phyloP scores from a whole-genome alignment of 1,140 invertebrate species.

The Tachypleus tridentatus region DNA sequence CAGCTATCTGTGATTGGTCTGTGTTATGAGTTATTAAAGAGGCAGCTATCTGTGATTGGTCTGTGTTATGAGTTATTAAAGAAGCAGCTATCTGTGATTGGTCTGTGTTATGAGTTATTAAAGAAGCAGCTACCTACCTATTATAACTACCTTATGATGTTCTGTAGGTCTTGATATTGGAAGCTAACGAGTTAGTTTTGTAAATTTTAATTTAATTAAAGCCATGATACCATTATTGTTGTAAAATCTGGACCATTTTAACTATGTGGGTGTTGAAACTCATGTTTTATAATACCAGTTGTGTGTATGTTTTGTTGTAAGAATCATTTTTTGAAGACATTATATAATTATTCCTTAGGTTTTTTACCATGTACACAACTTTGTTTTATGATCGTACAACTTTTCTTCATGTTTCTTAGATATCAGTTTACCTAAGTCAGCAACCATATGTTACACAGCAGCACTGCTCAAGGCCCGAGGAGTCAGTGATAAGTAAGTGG shows the following conservation, averaged over 20 bases:
- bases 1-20: too few relatives aligned
- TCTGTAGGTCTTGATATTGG: too few relatives aligned
- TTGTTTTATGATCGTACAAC: constrained; percentile 3
- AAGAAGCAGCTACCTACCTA: neutral
- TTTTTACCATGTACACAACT: neutral
- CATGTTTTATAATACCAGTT: constrained; percentile 6
- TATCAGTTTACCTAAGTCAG: constrained; percentile 87
- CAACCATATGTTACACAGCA: constrained; percentile 93
- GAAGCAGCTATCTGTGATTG: too few relatives aligned
- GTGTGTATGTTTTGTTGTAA: too few relatives aligned
- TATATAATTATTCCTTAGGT: constrained; percentile 3
- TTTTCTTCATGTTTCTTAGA: constrained; percentile 41
- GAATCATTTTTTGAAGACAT: neutral
- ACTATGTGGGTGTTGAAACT: neutral
- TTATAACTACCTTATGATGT: too few relatives aligned
- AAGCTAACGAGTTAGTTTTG: too few relatives aligned
- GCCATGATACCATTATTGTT: too few relatives aligned
- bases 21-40: too few relatives aligned
- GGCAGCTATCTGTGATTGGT: neutral
- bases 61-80: neutral
- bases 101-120: too few relatives aligned
- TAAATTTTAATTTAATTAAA: too few relatives aligned
- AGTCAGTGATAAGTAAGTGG: constrained; percentile 74
- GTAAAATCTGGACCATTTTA: too few relatives aligned
- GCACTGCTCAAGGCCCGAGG: constrained; percentile 83